Conservation (phyloP, 2,888 invertebrate species). For the Torymus aiolomorphi region DNA sequence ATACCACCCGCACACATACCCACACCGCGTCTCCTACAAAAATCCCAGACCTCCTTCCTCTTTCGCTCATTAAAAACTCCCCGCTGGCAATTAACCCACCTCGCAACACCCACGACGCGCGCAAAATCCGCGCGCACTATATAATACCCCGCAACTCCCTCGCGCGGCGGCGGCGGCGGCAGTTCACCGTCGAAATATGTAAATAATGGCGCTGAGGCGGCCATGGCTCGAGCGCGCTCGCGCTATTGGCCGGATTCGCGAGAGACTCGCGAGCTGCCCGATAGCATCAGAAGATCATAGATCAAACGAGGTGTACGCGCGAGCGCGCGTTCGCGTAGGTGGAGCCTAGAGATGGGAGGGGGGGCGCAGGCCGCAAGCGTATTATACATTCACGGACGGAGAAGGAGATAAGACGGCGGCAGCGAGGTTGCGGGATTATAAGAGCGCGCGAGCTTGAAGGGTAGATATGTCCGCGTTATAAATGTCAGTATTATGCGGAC, state of each 20-base stretch:
- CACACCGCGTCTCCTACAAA: no score
- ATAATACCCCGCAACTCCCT: not conserved
- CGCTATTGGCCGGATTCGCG: no score
- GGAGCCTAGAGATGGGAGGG: constrained; percentile 10
- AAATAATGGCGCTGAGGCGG: constrained; percentile 47
- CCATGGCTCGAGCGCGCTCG: constrained; percentile 25
- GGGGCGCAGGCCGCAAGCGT: constrained; percentile 63
- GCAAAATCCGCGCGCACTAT: no score
- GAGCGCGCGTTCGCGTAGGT: constrained; percentile 56
- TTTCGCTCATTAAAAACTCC: constrained; percentile 18
- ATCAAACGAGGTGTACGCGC: constrained; percentile 66
- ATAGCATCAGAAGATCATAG: constrained; percentile 71
- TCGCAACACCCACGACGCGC: no score
- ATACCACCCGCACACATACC: no score
- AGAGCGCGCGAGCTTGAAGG: constrained; percentile 66
- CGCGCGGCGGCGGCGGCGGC: not conserved
- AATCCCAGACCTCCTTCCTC: no score
- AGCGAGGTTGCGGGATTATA: not conserved
- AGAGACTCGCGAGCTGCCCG: not conserved
- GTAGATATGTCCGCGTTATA: constrained; percentile 75
- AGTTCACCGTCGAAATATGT: constrained; percentile 41
- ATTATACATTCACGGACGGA: constrained; percentile 73
- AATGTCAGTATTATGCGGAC: constrained; percentile 74
- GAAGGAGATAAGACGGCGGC: constrained; percentile 60
- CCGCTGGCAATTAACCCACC: constrained; percentile 18